Conservation (phyloP, 2,888 invertebrate genomes). For the Polietes domitor region DNA sequence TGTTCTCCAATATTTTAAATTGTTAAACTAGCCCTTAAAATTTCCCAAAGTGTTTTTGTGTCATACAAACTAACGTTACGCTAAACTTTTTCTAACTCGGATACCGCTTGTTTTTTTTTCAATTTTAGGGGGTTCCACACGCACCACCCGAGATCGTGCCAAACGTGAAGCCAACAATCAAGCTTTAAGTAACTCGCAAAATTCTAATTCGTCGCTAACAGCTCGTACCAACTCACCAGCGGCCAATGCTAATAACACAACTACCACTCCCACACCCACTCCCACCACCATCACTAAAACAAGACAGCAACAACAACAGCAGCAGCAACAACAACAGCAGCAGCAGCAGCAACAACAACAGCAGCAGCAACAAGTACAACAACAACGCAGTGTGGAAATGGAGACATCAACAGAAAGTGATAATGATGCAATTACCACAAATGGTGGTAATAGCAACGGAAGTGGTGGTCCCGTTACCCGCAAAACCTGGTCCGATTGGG, state of each 20-base stretch:
- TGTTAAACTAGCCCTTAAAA: too few species aligned
- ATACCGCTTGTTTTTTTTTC: conserved; percentile 33
- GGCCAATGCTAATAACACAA: conserved; percentile 65
- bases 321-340: conserved; percentile 66
- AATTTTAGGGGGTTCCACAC: conserved; percentile 75
- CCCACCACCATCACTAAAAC: conserved; percentile 52
- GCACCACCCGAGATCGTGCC: conserved; percentile 80
- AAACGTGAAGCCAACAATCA: conserved; percentile 79
- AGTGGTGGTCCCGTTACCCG: conserved; percentile 85
- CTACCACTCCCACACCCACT: conserved; percentile 60
- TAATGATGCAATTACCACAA: conserved; percentile 70
- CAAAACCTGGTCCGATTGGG: conserved; percentile 89
- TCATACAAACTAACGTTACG: too few species aligned
- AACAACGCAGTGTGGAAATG: conserved; percentile 74
- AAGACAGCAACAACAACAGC: conserved; percentile 70
- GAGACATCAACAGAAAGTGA: conserved; percentile 78
- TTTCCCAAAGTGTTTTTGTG: too few species aligned
- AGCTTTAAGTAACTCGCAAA: conserved; percentile 71
- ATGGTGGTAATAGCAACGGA: conserved; percentile 76
- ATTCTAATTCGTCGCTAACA: conserved; percentile 66
- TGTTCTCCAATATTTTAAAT: too few species aligned
- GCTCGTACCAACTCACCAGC: conserved; percentile 68
- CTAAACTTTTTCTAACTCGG: too few species aligned
- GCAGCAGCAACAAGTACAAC: conserved; percentile 72
- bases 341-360: conserved; percentile 71